Base-by-base conservation (phyloP, 2,113 vertebrate species). In the Gracilinanus agilis region DNA sequence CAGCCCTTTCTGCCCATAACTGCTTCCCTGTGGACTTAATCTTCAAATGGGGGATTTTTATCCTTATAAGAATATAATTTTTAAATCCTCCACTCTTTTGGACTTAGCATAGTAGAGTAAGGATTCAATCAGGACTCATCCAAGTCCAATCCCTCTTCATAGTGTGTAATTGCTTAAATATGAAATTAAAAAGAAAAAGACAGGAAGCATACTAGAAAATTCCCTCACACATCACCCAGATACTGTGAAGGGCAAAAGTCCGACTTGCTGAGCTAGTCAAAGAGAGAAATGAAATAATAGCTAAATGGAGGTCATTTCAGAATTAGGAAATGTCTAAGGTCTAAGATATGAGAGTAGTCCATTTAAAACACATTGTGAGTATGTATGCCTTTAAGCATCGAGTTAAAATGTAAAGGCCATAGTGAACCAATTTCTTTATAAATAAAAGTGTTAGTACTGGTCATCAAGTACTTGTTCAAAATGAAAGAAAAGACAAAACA, bases 131-230 rank as follows among this genome's bases (percentile, higher is more conserved):
- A 89, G 55, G 11, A 90, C 21, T 92, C 55, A 83, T 75, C 34
- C 1, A 92, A 92, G n/a, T 44, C 19, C 24, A 67, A 44, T 49
- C 56, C 55, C 55, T 95, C 92, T 92, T 53, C 21, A 40, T 54
- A 12, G 93, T 93, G 40, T 90, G 12, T 29, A 83, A 5, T 54
- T 94, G 58, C 92, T 94, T 83, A 96, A 67, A 94, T n/a, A 10
- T 91, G 93, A 88, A 40, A 54, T 89, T 7, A 55, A 95, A 90
- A 88, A n/a, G 2, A 91, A 94, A 92, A 93, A 55, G 13, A 55
- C 1, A 55, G 13, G 24, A 44, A 9, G 3, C 44, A 92, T 55
- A 90, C 40, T 53, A 90, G 44, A 96, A 95, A 94, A 92, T 56
- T 58, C 13, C 93, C 23, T 90, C 92, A 93, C 88, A 91, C 8